phyloP scores from a whole-genome alignment of 2,113 vertebrate species.

The Apus apus region DNA sequence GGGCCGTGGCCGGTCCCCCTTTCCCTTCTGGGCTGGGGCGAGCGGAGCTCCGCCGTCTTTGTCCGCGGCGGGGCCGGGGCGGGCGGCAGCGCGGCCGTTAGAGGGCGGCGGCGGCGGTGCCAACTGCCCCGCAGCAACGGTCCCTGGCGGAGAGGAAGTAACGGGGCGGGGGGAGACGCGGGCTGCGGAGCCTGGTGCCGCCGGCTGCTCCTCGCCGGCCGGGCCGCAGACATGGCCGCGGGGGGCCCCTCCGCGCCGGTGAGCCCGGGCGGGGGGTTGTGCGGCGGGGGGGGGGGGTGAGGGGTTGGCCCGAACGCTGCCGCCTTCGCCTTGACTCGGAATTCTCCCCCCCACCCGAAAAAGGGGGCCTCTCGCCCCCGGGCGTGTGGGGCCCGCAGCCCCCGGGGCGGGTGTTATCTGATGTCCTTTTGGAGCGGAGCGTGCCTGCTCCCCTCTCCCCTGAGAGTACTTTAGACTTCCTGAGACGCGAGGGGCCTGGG shows the following conservation, averaged over 20 bases:
- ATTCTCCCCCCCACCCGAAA: too few relatives aligned
- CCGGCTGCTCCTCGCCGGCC: not conserved
- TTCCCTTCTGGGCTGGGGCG: not conserved
- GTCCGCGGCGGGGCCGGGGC: not conserved
- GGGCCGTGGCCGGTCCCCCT: too few relatives aligned
- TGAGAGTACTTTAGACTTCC: constrained; percentile 63
- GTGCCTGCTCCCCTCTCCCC: not conserved
- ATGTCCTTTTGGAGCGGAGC: constrained; percentile 62
- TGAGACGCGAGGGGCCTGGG: not conserved
- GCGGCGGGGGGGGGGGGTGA: too few relatives aligned
- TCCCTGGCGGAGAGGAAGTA: not conserved
- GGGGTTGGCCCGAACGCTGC: too few relatives aligned
- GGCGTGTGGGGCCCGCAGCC: not conserved
- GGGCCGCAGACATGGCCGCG: not conserved
- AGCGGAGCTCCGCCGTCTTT: not conserved
- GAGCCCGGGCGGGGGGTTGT: not conserved
- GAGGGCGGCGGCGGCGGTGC: not conserved
- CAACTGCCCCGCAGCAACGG: not conserved
- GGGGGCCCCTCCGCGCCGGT: not conserved
- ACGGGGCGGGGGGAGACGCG: not conserved
- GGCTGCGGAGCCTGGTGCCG: too few relatives aligned
- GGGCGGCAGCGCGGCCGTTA: not conserved
- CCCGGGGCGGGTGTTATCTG: constrained; percentile 42
- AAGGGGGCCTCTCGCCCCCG: not conserved
- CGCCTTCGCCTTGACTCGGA: not conserved